Conservation (phyloP, 2,888 invertebrate species). For the Ypsolopha sequella region DNA sequence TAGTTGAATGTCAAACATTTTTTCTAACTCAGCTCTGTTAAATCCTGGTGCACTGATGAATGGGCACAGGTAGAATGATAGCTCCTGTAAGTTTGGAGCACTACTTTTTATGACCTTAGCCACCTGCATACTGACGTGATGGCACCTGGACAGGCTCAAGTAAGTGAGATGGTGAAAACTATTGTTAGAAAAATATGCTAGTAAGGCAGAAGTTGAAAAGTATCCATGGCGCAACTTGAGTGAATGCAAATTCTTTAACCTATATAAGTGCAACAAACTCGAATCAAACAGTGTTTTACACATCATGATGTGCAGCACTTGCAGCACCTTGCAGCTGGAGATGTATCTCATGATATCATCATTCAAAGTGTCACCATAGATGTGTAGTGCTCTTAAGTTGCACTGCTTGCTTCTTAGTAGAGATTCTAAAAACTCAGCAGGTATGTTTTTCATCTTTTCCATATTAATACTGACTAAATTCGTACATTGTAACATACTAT, state of each 20-base stretch:
- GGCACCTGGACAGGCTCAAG: conserved; percentile 58
- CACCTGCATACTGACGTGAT: conserved; percentile 61
- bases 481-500: conserved; percentile 58
- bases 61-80: conserved; percentile 64
- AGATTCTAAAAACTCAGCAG: conserved; percentile 58
- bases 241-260: conserved; percentile 55
- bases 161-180: conserved; percentile 57
- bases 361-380: conserved; percentile 64
- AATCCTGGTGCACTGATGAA: conserved; percentile 59
- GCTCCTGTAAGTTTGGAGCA: conserved; percentile 59
- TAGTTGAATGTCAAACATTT: conserved; percentile 62
- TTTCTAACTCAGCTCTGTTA: conserved; percentile 55
- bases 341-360: conserved; percentile 59
- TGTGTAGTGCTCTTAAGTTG: conserved; percentile 50
- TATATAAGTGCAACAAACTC: conserved; percentile 55
- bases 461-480: conserved; percentile 63
- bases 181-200: conserved; percentile 60
- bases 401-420: conserved; percentile 51
- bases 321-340: conserved; percentile 50
- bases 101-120: conserved; percentile 57
- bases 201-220: conserved; percentile 59
- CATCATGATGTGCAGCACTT: conserved; percentile 62
- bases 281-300: conserved; percentile 67
- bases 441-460: conserved; percentile 69
- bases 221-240: conserved; percentile 64